These are phyloP conservation scores for Galendromus occidentalis DNA, from an alignment of 1,140 invertebrate genomes.

Conservation along the genomic window DNA sequence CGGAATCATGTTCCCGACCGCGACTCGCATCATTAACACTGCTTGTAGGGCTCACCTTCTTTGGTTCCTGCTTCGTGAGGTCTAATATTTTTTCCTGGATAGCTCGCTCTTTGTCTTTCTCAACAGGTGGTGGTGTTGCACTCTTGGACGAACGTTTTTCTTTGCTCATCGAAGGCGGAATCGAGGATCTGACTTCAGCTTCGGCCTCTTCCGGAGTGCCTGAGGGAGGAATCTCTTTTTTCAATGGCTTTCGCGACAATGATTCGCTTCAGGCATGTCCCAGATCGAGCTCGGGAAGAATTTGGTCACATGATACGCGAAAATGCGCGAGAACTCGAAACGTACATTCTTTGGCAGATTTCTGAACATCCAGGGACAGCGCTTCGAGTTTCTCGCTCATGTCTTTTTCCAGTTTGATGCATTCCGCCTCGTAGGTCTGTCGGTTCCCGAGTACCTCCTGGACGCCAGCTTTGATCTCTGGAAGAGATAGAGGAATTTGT, in stretches of 20 bases:
- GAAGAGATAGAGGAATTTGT: background rate
- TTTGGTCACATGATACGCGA: too few relatives aligned
- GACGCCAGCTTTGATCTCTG: background rate
- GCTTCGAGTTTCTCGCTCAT: background rate
- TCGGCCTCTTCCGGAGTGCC: background rate
- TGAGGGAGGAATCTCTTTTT: background rate
- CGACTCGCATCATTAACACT: too few relatives aligned
- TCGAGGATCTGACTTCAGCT: background rate
- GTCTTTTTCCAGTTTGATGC: background rate
- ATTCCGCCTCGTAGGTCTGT: background rate
- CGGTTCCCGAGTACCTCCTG: background rate
- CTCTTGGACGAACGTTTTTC: conserved; percentile 4
- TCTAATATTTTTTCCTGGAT: background rate
- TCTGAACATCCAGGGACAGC: background rate
- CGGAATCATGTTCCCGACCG: too few relatives aligned
- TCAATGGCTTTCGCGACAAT: too few relatives aligned
- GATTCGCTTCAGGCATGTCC: too few relatives aligned
- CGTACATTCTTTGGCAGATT: background rate
- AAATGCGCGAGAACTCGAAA: too few relatives aligned
- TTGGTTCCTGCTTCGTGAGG: background rate
- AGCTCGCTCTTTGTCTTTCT: background rate
- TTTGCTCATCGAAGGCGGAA: background rate
- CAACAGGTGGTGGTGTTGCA: background rate
- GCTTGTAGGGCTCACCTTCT: background rate
- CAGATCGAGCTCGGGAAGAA: too few relatives aligned